Percentiles rank a stretch among this genome's conserved stretches.
These are phyloP conservation scores for Lepilemur ruficaudatus DNA, from an alignment of 2,797 vertebrate species.

Conservation along the genomic window DNA sequence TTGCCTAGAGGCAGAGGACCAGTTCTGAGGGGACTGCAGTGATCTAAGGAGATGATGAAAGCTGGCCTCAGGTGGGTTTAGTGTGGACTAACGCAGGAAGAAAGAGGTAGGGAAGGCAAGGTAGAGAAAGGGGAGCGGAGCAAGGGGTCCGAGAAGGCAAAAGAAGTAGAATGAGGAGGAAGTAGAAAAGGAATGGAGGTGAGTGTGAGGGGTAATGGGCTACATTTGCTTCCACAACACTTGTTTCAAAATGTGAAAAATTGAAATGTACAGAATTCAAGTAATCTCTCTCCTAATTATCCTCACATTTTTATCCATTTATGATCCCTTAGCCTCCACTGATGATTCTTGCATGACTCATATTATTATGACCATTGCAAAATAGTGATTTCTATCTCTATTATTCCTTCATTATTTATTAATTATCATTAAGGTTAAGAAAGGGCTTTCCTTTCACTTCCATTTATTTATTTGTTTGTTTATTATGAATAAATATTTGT, in stretches of 20 bases:
- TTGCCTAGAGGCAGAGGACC: neutral
- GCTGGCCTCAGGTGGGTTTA: neutral
- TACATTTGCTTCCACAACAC: neutral
- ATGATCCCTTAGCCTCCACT: neutral
- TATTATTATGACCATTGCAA: neutral
- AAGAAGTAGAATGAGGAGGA: neutral
- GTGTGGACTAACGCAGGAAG: neutral
- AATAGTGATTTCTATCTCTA: neutral
- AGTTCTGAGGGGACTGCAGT: neutral
- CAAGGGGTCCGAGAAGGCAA: neutral
- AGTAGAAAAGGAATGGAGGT: neutral
- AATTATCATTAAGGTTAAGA: neutral
- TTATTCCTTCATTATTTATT: neutral
- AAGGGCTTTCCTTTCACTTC: neutral
- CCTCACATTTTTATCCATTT: neutral
- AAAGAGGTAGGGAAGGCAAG: neutral
- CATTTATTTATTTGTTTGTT: neutral
- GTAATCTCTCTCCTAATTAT: neutral
- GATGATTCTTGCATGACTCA: neutral
- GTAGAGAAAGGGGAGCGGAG: neutral
- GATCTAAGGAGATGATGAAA: neutral
- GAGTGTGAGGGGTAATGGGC: no score
- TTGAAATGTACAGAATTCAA: neutral
- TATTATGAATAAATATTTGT: neutral
- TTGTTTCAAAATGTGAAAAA: neutral